Conservation (phyloP, 35 echinoderm and acorn worm genomes). For the Amphiura filiformis region DNA sequence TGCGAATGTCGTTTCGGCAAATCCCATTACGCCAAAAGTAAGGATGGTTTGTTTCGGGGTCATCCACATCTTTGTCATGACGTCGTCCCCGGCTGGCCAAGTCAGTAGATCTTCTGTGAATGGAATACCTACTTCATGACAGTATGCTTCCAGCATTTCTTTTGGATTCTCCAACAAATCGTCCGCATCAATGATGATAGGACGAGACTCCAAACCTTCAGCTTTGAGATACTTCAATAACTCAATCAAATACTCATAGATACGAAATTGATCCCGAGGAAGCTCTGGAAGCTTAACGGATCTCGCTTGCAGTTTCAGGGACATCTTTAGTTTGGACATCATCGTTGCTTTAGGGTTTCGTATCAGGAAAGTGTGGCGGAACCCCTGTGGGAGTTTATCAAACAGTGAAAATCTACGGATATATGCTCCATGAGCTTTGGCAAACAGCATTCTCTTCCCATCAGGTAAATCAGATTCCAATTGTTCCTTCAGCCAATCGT, state of each 20-base stretch:
- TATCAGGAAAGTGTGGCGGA: background rate
- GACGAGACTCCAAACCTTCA: background rate
- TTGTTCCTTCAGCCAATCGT: background rate
- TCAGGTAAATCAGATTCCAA: background rate
- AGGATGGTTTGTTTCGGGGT: background rate
- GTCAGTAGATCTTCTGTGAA: background rate
- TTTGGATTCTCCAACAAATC: no score
- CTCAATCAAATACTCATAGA: background rate
- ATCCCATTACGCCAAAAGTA: background rate
- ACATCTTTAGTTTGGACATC: background rate
- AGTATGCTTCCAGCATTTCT: background rate
- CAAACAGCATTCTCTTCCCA: background rate
- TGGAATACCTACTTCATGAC: background rate
- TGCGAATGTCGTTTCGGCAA: background rate
- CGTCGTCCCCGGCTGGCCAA: background rate
- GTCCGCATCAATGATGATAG: no score
- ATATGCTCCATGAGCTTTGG: background rate
- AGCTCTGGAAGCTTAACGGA: background rate
- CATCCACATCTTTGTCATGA: background rate
- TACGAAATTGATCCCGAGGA: background rate
- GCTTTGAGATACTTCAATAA: background rate
- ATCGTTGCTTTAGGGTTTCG: background rate
- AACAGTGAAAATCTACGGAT: background rate
- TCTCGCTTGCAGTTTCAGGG: background rate
- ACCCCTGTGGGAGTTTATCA: background rate